These are phyloP conservation scores for Ramphastos sulfuratus DNA, from an alignment of 2,113 vertebrate genomes.

Conservation along the genomic window DNA sequence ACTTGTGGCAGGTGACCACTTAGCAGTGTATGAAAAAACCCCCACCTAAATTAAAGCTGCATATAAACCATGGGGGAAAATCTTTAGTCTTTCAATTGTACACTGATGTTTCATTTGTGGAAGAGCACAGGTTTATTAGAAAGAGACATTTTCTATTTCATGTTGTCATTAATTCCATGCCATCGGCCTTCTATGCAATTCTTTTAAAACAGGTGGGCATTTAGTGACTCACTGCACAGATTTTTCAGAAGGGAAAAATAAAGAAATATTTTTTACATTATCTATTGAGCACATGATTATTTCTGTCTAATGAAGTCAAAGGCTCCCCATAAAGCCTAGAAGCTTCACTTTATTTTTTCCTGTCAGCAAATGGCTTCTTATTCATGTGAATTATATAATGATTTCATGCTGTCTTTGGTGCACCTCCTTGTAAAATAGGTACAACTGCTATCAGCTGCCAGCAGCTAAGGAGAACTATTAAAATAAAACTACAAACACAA, in stretches of 20 bases:
- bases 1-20: not conserved
- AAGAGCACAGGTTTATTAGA: not conserved
- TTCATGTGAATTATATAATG: conserved; percentile 35
- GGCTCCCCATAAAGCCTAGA: conserved; percentile 12
- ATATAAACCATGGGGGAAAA: not conserved
- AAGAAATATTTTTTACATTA: not conserved
- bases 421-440: conserved; percentile 24
- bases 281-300: conserved; percentile 12
- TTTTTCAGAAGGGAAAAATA: not conserved
- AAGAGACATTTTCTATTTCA: not conserved
- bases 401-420: conserved; percentile 30
- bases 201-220: not conserved
- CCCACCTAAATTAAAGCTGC: not conserved
- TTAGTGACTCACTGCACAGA: not conserved
- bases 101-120: not conserved
- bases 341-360: conserved; percentile 36
- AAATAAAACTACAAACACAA: conserved; percentile 1
- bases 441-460: conserved; percentile 41
- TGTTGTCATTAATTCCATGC: not conserved
- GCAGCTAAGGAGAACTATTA: conserved; percentile 9
- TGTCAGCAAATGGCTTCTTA: conserved; percentile 52
- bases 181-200: not conserved
- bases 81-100: not conserved
- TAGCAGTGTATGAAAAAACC: not conserved
- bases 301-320: conserved; percentile 38